phyloP scores from a whole-genome alignment of 2,797 vertebrate species.

The Mionectes olivaceus region DNA sequence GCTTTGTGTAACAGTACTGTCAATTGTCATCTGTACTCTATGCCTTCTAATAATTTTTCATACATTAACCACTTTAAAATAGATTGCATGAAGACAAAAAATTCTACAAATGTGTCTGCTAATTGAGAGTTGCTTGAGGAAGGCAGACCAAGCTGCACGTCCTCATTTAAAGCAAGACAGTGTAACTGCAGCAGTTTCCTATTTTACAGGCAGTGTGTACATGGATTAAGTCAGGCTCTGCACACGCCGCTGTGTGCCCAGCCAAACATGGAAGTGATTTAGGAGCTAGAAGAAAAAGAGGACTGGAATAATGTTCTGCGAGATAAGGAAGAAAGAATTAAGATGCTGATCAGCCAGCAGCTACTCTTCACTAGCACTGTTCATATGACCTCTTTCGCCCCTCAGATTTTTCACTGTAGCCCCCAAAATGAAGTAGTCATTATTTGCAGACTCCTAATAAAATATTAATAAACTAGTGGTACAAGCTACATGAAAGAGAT shows the following conservation, averaged over 20 bases:
- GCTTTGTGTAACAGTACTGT: background rate
- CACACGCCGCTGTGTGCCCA: background rate
- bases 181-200: background rate
- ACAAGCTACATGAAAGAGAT: background rate
- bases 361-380: background rate
- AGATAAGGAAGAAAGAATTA: background rate
- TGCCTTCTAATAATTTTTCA: background rate
- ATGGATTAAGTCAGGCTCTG: background rate
- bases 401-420: background rate
- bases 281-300: background rate
- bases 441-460: background rate
- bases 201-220: background rate
- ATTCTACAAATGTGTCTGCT: background rate
- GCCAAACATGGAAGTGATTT: background rate
- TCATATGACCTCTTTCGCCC: accelerated
- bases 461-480: background rate
- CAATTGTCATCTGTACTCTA: background rate
- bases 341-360: background rate
- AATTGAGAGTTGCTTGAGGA: background rate
- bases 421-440: background rate
- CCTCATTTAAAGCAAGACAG: background rate
- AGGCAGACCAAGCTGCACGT: background rate
- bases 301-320: background rate
- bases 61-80: background rate
- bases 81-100: background rate